These are phyloP conservation scores for Phallusia fumigata DNA, from an alignment of 23 tunicate genomes.

Conservation along the genomic window DNA sequence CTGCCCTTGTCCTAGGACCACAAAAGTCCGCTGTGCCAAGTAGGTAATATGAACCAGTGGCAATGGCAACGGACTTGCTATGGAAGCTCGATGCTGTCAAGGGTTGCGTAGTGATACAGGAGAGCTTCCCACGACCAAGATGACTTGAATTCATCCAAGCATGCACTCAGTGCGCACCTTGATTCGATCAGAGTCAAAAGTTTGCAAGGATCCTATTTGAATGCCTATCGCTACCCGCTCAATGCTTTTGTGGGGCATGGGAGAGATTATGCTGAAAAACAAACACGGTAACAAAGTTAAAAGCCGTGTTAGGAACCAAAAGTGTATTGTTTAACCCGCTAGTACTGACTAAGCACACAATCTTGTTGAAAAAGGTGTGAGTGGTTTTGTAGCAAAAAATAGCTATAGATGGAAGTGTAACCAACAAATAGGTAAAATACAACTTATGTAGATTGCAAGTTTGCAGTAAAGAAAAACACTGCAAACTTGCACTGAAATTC, in stretches of 20 bases:
- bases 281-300: neutral
- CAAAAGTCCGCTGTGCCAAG: neutral
- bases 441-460: too few relatives aligned
- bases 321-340: too few relatives aligned
- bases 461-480: too few relatives aligned
- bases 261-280: neutral
- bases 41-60: neutral
- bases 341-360: too few relatives aligned
- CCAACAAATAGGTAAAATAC: too few relatives aligned
- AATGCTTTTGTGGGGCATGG: neutral
- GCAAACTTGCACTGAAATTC: too few relatives aligned
- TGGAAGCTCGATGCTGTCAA: neutral
- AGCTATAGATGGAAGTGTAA: too few relatives aligned
- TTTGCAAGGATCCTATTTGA: neutral
- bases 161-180: neutral
- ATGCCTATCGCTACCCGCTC: neutral
- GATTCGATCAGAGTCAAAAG: neutral
- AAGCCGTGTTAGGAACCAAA: too few relatives aligned
- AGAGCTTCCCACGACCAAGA: conserved; percentile 4
- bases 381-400: too few relatives aligned
- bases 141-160: neutral
- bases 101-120: neutral
- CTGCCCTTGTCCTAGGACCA: too few relatives aligned
- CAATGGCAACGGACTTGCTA: neutral
- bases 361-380: too few relatives aligned